Conservation (phyloP, 2,113 vertebrate genomes). For the Sigmodon hispidus region DNA sequence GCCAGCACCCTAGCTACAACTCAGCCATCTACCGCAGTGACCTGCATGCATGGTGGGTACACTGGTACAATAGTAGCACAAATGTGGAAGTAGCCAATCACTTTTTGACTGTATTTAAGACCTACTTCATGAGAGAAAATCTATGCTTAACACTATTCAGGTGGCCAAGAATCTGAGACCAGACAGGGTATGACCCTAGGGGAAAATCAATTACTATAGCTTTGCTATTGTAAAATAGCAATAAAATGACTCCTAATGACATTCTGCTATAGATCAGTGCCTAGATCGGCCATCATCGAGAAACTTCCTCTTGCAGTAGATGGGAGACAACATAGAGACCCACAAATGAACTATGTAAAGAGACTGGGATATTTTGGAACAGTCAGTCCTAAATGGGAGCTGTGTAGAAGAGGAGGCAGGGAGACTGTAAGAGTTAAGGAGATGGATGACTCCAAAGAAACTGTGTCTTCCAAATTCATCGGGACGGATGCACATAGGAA, state of each 20-base stretch:
- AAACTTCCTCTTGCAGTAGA: not conserved
- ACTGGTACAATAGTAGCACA: not conserved
- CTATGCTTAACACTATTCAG: not conserved
- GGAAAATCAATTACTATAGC: not conserved
- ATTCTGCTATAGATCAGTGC: not conserved
- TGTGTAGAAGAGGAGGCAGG: not conserved
- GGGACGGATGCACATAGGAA: not conserved
- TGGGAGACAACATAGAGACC: not conserved
- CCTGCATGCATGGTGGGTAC: not conserved
- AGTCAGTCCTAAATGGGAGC: not conserved
- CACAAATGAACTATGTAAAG: not conserved
- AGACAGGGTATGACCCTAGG: not conserved
- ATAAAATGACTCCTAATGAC: not conserved
- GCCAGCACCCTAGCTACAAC: not conserved
- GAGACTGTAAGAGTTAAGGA: not conserved
- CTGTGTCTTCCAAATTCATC: not conserved
- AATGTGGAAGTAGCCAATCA: not conserved
- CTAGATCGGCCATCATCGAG: not conserved
- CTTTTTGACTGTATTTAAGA: not conserved
- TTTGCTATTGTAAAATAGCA: not conserved
- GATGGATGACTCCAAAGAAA: not conserved
- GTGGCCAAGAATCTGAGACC: not conserved
- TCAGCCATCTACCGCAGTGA: not conserved
- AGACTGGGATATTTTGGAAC: not conserved
- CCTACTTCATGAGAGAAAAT: not conserved